Conservation (phyloP, 2,113 vertebrate species). For the Sclerurus mexicanus region DNA sequence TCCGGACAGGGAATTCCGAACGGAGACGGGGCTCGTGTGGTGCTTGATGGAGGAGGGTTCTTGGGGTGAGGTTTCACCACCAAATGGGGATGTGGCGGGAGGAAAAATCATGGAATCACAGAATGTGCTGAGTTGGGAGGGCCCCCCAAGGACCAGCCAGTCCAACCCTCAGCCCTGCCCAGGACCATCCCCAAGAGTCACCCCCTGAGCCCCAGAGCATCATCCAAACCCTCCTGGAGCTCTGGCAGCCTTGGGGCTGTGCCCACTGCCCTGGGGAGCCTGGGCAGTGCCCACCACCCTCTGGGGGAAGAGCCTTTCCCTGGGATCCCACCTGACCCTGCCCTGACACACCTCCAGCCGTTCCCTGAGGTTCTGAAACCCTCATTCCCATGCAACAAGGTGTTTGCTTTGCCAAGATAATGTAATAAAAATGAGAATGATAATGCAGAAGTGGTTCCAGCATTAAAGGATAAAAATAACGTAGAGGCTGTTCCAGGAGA, state of each 20-base stretch:
- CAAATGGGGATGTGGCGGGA: fast-evolving
- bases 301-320: background rate
- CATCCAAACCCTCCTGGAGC: background rate
- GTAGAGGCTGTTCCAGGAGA: background rate
- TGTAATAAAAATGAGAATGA: background rate
- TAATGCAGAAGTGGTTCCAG: fast-evolving
- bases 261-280: background rate
- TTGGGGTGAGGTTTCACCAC: fast-evolving
- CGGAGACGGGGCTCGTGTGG: fast-evolving
- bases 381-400: background rate
- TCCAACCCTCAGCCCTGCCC: background rate
- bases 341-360: background rate
- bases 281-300: background rate
- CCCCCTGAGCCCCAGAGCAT: background rate
- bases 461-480: no score
- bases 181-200: background rate
- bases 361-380: background rate
- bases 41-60: fast-evolving
- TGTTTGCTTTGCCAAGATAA: background rate
- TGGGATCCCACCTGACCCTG: background rate
- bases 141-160: background rate
- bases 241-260: background rate
- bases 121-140: background rate
- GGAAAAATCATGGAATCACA: background rate
- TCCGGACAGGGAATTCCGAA: background rate